These are phyloP conservation scores for Pristiophorus japonicus DNA, from an alignment of 2,113 vertebrate species.

Conservation along the genomic window DNA sequence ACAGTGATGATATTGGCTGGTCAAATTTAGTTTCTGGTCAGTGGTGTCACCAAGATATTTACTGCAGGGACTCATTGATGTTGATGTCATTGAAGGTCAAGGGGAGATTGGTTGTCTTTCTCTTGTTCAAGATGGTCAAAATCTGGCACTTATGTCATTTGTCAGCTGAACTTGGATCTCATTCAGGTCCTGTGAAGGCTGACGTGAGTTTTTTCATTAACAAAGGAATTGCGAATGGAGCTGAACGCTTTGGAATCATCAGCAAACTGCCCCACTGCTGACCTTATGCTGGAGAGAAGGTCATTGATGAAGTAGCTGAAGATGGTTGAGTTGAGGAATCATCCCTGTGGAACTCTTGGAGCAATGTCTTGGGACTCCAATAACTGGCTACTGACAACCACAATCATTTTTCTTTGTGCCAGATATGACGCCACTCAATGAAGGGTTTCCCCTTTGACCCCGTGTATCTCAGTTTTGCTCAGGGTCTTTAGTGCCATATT, in stretches of 20 bases:
- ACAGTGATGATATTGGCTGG: neutral
- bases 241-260: neutral
- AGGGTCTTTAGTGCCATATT: no score
- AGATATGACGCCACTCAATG: no score
- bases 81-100: neutral
- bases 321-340: neutral
- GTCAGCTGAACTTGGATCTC: neutral
- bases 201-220: neutral
- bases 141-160: neutral
- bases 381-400: neutral
- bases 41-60: neutral
- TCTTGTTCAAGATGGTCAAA: neutral
- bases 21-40: neutral
- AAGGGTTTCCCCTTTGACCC: no score
- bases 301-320: neutral
- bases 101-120: neutral
- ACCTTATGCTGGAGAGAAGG: neutral
- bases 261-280: neutral
- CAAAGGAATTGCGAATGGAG: neutral
- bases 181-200: neutral
- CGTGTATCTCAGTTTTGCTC: no score
- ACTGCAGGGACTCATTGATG: neutral
- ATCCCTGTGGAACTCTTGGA: neutral
- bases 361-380: neutral
- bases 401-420: neutral